A percentile compares a stretch with the other conserved stretches of the same genome.
Conservation (phyloP, 2,113 vertebrate genomes). For the Sardina pilchardus region DNA sequence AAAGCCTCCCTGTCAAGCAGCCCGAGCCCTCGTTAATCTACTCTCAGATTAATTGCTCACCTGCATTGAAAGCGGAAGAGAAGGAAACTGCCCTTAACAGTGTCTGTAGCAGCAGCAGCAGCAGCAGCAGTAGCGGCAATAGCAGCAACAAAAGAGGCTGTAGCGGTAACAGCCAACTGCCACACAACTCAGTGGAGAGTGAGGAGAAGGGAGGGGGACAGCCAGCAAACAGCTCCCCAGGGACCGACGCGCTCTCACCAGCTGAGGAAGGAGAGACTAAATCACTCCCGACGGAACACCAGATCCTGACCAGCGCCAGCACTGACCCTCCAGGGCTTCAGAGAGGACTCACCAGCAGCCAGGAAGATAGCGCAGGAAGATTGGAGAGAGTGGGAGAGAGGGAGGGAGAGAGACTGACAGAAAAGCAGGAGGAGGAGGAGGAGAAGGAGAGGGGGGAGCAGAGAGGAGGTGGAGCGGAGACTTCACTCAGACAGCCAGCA, state of each 20-base stretch:
- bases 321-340: slow-evolving; percentile 45
- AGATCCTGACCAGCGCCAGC: slow-evolving; percentile 39
- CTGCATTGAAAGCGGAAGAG: slow-evolving; percentile 48
- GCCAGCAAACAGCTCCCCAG: slow-evolving; percentile 39
- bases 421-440: slow-evolving; percentile 43
- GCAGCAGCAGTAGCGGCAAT: slow-evolving; percentile 53
- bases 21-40: slow-evolving; percentile 54
- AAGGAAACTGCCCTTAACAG: slow-evolving; percentile 50
- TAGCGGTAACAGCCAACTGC: slow-evolving; percentile 58
- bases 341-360: slow-evolving; percentile 58
- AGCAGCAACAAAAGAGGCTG: slow-evolving; percentile 45
- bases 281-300: slow-evolving; percentile 47
- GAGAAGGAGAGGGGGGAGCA: slow-evolving; percentile 51
- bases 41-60: slow-evolving; percentile 56
- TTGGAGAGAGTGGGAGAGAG: slow-evolving; percentile 46
- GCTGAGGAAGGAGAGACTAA: slow-evolving; percentile 55
- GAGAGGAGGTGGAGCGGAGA: slow-evolving; percentile 55
- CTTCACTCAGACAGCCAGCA: slow-evolving; percentile 63
- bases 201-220: slow-evolving; percentile 56
- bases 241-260: slow-evolving; percentile 46
- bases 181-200: slow-evolving; percentile 60
- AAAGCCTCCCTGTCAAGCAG: slow-evolving; percentile 44
- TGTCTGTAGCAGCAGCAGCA: slow-evolving; percentile 54
- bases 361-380: slow-evolving; percentile 56
- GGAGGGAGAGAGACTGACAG: slow-evolving; percentile 39